These are phyloP conservation scores for Vulpes ferrilata DNA, from an alignment of 2,113 vertebrate species.

Conservation along the genomic window DNA sequence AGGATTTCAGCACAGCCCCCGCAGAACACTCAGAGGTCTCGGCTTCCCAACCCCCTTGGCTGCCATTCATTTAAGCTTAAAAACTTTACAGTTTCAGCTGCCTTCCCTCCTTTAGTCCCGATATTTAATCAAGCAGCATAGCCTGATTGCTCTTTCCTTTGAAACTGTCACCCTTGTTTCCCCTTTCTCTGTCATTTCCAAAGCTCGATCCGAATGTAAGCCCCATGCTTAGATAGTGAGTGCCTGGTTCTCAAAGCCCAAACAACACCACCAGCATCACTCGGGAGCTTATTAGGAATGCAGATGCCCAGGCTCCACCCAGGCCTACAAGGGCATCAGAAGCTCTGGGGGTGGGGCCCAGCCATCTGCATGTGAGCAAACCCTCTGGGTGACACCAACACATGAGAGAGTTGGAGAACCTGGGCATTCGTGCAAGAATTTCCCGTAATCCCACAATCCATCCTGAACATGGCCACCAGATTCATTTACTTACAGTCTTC, in stretches of 20 bases:
- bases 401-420: not conserved
- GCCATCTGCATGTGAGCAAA: not conserved
- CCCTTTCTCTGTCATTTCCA: not conserved
- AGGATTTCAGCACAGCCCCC: not conserved
- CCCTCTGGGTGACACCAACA: not conserved
- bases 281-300: not conserved
- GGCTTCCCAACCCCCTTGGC: not conserved
- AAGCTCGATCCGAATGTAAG: not conserved
- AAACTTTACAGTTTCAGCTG: not conserved
- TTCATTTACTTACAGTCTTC: not conserved
- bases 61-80: not conserved
- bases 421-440: not conserved
- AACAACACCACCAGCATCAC: not conserved
- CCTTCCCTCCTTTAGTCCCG: not conserved
- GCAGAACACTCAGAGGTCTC: not conserved
- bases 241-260: not conserved
- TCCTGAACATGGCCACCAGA: not conserved
- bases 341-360: not conserved
- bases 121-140: not conserved
- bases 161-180: not conserved
- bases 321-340: not conserved
- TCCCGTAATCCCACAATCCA: not conserved
- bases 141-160: not conserved
- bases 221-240: not conserved
- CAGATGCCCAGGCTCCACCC: not conserved